A percentile compares a stretch with the other conserved stretches of the same genome.
Evolutionary conservation across 2,797 vertebrate species (phyloP).

Genomic region (Anguilla marmorata): DNA sequence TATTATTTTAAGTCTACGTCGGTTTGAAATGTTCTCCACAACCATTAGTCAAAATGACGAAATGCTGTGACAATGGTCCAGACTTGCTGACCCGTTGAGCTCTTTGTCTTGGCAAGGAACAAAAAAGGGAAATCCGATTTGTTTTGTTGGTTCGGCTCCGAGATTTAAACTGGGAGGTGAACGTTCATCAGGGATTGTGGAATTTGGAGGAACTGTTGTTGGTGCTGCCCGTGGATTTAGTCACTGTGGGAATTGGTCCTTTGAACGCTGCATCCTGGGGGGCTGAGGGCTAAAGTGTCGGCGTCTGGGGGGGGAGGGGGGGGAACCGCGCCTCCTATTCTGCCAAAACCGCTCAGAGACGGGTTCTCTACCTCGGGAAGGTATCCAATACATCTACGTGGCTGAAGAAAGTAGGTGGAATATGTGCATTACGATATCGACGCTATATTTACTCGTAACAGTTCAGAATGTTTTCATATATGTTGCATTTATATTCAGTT

Average conservation of each 20-base stretch:
- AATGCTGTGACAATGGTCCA: conserved; percentile 23
- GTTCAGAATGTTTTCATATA: not conserved
- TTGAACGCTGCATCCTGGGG: conserved; percentile 54
- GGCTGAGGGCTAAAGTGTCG: conserved; percentile 63
- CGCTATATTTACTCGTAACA: not conserved
- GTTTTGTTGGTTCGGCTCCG: not conserved
- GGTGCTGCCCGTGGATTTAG: conserved; percentile 56
- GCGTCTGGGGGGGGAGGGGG: conserved; percentile 56
- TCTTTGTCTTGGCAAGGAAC: conserved; percentile 9
- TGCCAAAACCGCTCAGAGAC: conserved; percentile 23
- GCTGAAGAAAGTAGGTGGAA: not conserved
- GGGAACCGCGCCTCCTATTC: conserved; percentile 23
- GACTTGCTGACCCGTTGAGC: conserved; percentile 20
- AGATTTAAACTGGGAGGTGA: not conserved
- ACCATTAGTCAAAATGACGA: not conserved
- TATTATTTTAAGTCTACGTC: not conserved
- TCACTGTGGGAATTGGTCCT: conserved; percentile 55
- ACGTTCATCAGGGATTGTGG: conserved; percentile 31
- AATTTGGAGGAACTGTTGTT: conserved; percentile 60
- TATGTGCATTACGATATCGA: not conserved
- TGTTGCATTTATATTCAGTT: not conserved
- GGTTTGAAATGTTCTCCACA: not conserved
- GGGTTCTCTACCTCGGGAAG: conserved; percentile 7
- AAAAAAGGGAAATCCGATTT: not conserved
- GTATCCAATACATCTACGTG: not conserved